Percentiles rank a stretch among this genome's conserved stretches.
phyloP scores from a whole-genome alignment of 2,888 invertebrate species.

The Sminthurides aquaticus region DNA sequence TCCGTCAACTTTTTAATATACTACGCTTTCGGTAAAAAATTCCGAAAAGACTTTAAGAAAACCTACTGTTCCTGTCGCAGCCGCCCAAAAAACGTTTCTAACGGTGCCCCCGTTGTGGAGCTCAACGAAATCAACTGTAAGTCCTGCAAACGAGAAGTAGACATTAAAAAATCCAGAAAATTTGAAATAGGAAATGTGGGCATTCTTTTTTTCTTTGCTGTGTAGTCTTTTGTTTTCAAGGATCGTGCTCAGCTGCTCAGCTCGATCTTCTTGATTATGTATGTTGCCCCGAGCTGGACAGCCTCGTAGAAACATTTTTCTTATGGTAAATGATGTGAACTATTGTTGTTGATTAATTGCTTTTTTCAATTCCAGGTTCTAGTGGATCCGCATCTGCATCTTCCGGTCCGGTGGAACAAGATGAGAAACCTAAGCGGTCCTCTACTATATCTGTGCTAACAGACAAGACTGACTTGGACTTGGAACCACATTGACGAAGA shows the following conservation, averaged over 20 bases:
- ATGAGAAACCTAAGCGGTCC: not conserved
- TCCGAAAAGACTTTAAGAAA: conserved; percentile 47
- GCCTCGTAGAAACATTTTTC: no score
- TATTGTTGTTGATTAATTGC: not conserved
- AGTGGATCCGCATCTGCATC: not conserved
- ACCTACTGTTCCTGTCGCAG: not conserved
- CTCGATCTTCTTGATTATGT: no score
- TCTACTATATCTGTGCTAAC: not conserved
- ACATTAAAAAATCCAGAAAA: no score
- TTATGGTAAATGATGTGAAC: not conserved
- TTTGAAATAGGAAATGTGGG: no score
- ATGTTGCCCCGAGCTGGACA: no score
- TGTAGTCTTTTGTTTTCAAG: no score
- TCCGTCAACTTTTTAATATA: conserved; percentile 95
- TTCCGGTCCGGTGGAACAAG: not conserved
- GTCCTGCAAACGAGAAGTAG: no score
- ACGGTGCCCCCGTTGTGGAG: not conserved
- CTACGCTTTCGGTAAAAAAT: conserved; percentile 94
- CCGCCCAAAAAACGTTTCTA: no score
- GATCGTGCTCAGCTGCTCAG: no score
- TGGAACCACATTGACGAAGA: no score
- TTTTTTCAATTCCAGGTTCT: no score
- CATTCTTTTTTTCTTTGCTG: not conserved
- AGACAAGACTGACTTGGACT: not conserved
- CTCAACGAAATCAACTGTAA: not conserved